Evolutionary conservation across 2,888 invertebrate species (phyloP).

Genomic region (Lutraria lutraria): DNA sequence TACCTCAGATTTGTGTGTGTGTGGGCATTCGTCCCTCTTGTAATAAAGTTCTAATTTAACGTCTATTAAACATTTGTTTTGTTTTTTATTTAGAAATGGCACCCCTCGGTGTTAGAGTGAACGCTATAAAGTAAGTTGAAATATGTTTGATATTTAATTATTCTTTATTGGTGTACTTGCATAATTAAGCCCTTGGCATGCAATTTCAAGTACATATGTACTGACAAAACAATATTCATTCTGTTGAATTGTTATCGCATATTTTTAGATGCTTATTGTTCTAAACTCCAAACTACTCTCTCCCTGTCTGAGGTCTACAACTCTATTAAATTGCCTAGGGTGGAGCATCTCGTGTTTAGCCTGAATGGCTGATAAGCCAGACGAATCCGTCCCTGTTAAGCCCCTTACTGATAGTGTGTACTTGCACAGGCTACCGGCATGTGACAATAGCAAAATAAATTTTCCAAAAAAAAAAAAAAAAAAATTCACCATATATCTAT

Average conservation of each 20-base stretch:
- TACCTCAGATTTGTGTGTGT: neutral
- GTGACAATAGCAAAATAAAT: too few relatives aligned
- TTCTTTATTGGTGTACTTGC: too few relatives aligned
- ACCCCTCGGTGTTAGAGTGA: slow-evolving; percentile 76
- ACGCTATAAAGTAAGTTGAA: slow-evolving; percentile 79
- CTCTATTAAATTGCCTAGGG: too few relatives aligned
- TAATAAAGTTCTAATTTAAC: neutral
- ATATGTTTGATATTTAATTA: too few relatives aligned
- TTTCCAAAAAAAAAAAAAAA: too few relatives aligned
- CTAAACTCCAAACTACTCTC: neutral
- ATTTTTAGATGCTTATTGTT: neutral
- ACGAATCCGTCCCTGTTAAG: too few relatives aligned
- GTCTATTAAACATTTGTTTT: neutral
- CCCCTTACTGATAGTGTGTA: too few relatives aligned
- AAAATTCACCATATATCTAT: too few relatives aligned
- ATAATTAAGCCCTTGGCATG: too few relatives aligned
- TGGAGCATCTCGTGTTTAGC: too few relatives aligned
- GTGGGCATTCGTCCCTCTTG: neutral
- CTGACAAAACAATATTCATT: neutral
- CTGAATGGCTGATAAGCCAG: too few relatives aligned
- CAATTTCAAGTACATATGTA: neutral
- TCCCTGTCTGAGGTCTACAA: neutral
- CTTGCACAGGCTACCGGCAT: too few relatives aligned
- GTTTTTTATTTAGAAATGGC: slow-evolving; percentile 75
- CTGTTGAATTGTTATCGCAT: neutral